phyloP scores from a whole-genome alignment of 2,113 vertebrate species.

The human region GRCh38 chr18:5177501-5178000 shows the following conservation, averaged over 20 bases:
- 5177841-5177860: neutral
- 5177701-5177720: constrained; percentile 13
- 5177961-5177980: neutral
- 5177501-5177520: neutral
- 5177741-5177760: neutral
- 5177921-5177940: neutral
- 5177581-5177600: neutral
- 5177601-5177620: neutral
- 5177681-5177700: neutral
- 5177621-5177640: constrained; percentile 30
- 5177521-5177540: neutral
- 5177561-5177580: constrained; percentile 3
- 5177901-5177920: too few relatives aligned
- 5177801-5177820: neutral
- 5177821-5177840: neutral
- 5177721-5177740: neutral
- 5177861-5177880: neutral
- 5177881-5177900: neutral
- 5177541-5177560: neutral
- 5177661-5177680: constrained; percentile 33
- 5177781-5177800: neutral
- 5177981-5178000: neutral
- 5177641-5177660: neutral
- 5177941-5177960: too few relatives aligned
- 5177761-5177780: neutral